Evolutionary conservation across 2,113 vertebrate species (phyloP), one percentile per base, ranked within the genome.

Genomic region (Proterorhinus semilunaris): DNA sequence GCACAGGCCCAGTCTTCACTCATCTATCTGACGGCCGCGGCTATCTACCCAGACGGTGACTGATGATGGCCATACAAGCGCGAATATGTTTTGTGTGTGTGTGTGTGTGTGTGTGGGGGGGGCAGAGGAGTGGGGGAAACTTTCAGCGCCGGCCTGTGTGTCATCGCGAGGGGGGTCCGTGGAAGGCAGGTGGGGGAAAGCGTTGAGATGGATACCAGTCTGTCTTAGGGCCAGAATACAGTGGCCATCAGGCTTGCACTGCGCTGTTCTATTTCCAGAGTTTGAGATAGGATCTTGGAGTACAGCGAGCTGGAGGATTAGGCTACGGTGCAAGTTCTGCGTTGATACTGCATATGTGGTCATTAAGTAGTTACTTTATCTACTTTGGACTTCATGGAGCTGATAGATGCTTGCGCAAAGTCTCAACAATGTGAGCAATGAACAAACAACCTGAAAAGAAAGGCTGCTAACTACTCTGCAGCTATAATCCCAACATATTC

Each of bases 31-130:
- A 91, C 78, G 78, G 79, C 81, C 69, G 66, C 72, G 55, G 86
- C 89, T 87, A 90, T 90, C 90, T 84, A 68, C 79, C 74, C 75
- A 71, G 84, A 85, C 81, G 57, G 65, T 87, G 89, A 91, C 87
- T 86, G 91, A 93, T 93, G 90, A 84, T 48, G 67, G 76, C 51
- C 53, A 43, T 45, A 61, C 58, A 45, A 44, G 72, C 54, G 74
- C 65, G 63, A 62, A 64, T 48, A 15, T 62, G 80, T 61, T 75
- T 80, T 65, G 74, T 80, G 55, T 59, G 21, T 21, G 21, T 21
- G 21, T 21, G 21, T 21, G 21, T 21, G 21, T 21, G 21, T n/a
- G n/a, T n/a, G n/a, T n/a, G 21, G 55, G 6, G 70, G 53, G 70
- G 64, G 65, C 50, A 52, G 15, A 15, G 57, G 79, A 54, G 76